Conservation (phyloP, 2,888 invertebrate genomes). For the Galeopsomyia nigrocyanea region DNA sequence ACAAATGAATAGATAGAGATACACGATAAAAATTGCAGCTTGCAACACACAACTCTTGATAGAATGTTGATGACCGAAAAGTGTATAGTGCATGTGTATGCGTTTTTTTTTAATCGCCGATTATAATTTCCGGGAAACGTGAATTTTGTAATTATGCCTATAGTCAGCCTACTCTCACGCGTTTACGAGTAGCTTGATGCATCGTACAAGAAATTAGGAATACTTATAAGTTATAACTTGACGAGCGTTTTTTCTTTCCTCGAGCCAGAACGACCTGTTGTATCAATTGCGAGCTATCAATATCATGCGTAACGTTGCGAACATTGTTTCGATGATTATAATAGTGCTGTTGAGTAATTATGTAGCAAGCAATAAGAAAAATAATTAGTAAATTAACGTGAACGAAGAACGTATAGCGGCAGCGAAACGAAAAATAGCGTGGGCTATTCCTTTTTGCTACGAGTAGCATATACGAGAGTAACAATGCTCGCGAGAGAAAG, state of each 20-base stretch:
- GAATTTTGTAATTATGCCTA: conserved; percentile 20
- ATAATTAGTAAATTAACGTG: neutral
- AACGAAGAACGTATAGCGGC: neutral
- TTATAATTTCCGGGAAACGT: conserved; percentile 53
- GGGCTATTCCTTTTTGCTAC: neutral
- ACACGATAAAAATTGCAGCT: neutral
- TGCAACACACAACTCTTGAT: conserved; percentile 7
- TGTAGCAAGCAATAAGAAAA: neutral
- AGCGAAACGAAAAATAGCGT: neutral
- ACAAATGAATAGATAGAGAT: conserved; percentile 7
- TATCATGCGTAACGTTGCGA: neutral
- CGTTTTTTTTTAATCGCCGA: conserved; percentile 51
- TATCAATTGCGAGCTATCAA: too few species aligned
- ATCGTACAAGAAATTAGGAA: too few species aligned
- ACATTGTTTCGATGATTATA: neutral
- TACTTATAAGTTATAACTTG: too few species aligned
- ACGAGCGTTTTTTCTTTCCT: neutral
- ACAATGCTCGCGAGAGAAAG: neutral
- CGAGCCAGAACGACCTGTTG: neutral
- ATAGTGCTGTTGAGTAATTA: neutral
- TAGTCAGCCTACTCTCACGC: conserved; percentile 15
- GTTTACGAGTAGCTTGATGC: neutral
- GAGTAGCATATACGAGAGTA: neutral
- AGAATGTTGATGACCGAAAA: conserved; percentile 29
- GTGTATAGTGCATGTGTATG: conserved; percentile 37